These are phyloP conservation scores for Schizotus pectinicornis DNA, from an alignment of 2,888 invertebrate genomes.

Conservation along the genomic window DNA sequence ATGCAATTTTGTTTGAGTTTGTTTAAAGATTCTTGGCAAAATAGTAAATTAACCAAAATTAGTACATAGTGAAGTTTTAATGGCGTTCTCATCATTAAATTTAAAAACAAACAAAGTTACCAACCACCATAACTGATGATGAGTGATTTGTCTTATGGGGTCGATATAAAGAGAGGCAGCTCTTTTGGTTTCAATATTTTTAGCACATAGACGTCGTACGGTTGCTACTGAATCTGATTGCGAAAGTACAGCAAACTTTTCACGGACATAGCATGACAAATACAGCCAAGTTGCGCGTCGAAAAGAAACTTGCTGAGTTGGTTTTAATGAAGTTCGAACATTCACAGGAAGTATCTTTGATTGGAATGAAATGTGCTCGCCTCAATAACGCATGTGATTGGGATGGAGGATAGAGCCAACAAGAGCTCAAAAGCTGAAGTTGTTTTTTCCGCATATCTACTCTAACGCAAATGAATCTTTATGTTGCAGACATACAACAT, in stretches of 20 bases:
- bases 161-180: too few species aligned
- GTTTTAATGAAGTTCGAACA: conserved; percentile 22
- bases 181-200: too few species aligned
- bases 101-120: too few species aligned
- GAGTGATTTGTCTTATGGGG: too few species aligned
- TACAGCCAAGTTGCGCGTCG: conserved; percentile 1
- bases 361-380: not conserved
- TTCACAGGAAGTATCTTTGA: not conserved
- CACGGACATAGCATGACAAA: conserved; percentile 3
- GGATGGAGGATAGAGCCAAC: not conserved
- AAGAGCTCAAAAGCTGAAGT: not conserved
- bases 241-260: conserved; percentile 9
- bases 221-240: not conserved
- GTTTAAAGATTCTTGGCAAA: too few species aligned
- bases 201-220: too few species aligned
- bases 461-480: conserved; percentile 29
- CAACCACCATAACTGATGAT: too few species aligned
- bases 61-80: too few species aligned
- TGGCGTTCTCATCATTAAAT: too few species aligned
- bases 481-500: conserved; percentile 69
- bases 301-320: conserved; percentile 10
- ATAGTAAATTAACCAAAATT: too few species aligned
- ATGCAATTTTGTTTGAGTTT: too few species aligned
- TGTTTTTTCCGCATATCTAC: conserved; percentile 7
- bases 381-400: not conserved